Base-by-base conservation (phyloP, 2,888 invertebrate species). In the Eledona agricola region DNA sequence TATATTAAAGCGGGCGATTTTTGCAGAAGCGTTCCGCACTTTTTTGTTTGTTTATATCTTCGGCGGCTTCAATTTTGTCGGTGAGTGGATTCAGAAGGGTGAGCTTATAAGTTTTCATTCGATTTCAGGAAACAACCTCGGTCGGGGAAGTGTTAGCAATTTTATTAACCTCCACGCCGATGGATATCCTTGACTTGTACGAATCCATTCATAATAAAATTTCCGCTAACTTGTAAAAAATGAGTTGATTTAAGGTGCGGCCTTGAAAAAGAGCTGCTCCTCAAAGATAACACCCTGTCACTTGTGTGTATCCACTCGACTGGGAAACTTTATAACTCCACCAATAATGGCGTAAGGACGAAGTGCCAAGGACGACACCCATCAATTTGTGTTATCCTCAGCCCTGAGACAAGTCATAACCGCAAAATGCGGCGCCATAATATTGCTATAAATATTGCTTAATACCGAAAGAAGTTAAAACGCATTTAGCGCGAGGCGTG, bases 271-370 rank as follows among this genome's bases (percentile, higher is more conserved):
- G 13, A 6, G 19, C 57, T 69, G 69, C 59, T 60, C 62, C 57
- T 58, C 19, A 17, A 59, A 68, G 69, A 70, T 69, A 70, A 64
- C 65, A 53, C 38, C 57, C 49, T 59, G 57, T 64, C 59, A 59
- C 64, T 63, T 58, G 62, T 62, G 64, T 64, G 62, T 59, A 64
- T 40, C 58, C 69, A 65, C 53, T 63, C 58, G 63, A 52, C 62
- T 63, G 65, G 57, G 64, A 67, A 71, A 69, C 57, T 60, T 62
- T 64, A 62, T 65, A 60, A 59, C 55, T 57, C 50, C 47, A 55
- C 51, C 55, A 59, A 59, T 49, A 45, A 26, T 50, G 15, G 34
- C 20, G 10, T 12, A 43, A 51, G 49, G 29, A 43, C 37, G 22
- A 51, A 42, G 28, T 46, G 40, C 40, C 40, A 49, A 47, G 53